Conservation (phyloP, 2,797 vertebrate species). For the Cuculus canorus region DNA sequence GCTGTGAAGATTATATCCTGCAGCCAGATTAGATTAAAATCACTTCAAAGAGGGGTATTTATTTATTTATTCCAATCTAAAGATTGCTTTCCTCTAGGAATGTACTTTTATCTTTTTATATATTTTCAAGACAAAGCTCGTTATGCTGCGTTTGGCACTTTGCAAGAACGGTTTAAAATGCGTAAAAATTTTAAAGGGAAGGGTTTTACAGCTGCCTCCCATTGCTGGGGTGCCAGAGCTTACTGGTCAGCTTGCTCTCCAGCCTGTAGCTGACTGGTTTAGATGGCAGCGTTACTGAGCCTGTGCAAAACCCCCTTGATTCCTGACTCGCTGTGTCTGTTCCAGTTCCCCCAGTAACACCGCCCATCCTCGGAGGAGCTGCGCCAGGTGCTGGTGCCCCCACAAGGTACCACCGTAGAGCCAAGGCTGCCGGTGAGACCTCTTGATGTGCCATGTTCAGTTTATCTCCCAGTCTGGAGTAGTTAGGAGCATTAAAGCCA, state of each 20-base stretch:
- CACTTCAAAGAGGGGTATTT: constrained; percentile 39
- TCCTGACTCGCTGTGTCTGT: neutral
- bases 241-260: neutral
- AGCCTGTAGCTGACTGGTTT: neutral
- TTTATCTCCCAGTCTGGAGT: neutral
- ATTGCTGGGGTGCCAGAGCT: neutral
- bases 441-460: neutral
- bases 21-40: constrained; percentile 60
- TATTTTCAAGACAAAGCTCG: neutral
- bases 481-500: neutral
- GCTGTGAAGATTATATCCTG: constrained; percentile 34
- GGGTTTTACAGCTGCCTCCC: neutral
- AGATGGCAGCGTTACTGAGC: neutral
- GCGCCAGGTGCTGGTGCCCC: constrained; percentile 25
- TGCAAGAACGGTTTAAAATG: neutral
- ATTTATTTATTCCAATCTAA: constrained; percentile 56
- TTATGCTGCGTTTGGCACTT: neutral
- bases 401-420: neutral
- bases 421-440: neutral
- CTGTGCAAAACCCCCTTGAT: neutral
- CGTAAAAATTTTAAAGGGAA: neutral
- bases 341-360: neutral
- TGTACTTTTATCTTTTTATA: neutral
- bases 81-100: constrained; percentile 31
- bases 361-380: neutral